Evolutionary conservation across 2,113 vertebrate genomes (phyloP), one percentile per base, ranked within the genome.

Genomic region (Cacatua alba): DNA sequence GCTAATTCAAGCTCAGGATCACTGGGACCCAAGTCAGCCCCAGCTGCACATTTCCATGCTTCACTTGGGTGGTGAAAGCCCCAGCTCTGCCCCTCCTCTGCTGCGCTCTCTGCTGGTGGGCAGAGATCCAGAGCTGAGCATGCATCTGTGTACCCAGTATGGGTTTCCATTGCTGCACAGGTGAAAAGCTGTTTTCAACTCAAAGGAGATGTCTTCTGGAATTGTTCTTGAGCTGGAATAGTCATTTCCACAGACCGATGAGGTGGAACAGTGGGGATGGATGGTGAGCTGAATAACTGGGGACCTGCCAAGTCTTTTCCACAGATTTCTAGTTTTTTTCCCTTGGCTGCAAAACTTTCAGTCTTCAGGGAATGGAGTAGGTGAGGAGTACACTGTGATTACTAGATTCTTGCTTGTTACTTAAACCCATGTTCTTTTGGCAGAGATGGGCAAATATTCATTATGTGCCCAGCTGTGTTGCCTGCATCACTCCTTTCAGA

Each of bases 41-140:
- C 29, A 25, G 69, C 25, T 35, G 5, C 1, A 3, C 23, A 8
- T 13, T 49, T 59, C 67, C 1, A 0, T 44, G 68, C n/a, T 63
- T 49, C 49, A 2, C n/a, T 17, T 7, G 0, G n/a, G 41, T 25
- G 46, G 8, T 7, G 62, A 49, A 60, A 5, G 9, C 49, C 37
- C n/a, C 1, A 2, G 21, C 37, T 85, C 60, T 1, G 0, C 4
- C n/a, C 41, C 24, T 67, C 25, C 48, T n/a, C 35, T 59, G 43
- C 52, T 3, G 0, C 6, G 7, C 46, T 53, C 28, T n/a, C 62
- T 59, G 76, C 71, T 59, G 26, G 19, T 12, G 48, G 53, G 26
- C 26, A 79, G 49, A 29, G 53, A 43, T 53, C 20, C 35, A 21
- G 55, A 44, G 17, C 44, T 28, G 72, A 57, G 26, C n/a, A 44